phyloP scores from a whole-genome alignment of 2,888 invertebrate species.

The Eristalis pertinax region DNA sequence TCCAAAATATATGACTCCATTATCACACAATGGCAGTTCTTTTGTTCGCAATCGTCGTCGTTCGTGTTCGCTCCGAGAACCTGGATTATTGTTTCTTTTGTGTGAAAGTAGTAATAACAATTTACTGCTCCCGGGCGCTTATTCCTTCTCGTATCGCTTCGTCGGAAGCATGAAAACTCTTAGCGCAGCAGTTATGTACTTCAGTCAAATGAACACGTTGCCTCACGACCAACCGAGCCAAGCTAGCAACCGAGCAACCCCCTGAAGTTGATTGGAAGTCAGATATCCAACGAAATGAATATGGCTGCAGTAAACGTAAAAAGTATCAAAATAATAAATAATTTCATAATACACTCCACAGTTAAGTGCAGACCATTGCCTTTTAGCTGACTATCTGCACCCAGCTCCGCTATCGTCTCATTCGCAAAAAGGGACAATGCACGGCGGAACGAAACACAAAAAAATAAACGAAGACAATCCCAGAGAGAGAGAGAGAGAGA shows the following conservation, averaged over 20 bases:
- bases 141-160: background rate
- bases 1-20: background rate
- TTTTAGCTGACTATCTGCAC: constrained; percentile 14
- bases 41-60: background rate
- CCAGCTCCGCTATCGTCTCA: background rate
- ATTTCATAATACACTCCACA: constrained; percentile 41
- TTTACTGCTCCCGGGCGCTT: constrained; percentile 30
- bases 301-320: constrained; percentile 43
- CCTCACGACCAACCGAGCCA: constrained; percentile 19
- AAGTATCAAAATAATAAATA: constrained; percentile 62
- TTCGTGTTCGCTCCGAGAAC: background rate
- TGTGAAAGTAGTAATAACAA: constrained; percentile 38
- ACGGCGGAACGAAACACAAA: constrained; percentile 39
- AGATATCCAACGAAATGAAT: constrained; percentile 62
- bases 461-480: constrained; percentile 54
- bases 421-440: constrained; percentile 46
- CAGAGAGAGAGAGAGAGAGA: background rate
- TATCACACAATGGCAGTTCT: background rate
- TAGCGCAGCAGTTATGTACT: constrained; percentile 27
- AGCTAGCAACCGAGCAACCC: background rate
- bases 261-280: constrained; percentile 14
- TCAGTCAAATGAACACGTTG: constrained; percentile 35
- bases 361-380: constrained; percentile 24
- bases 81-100: constrained; percentile 19
- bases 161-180: constrained; percentile 41